Percentiles rank a stretch among this genome's conserved stretches.
Conservation (phyloP, 1,140 invertebrate genomes). For the Sarcophaga bullata region DNA sequence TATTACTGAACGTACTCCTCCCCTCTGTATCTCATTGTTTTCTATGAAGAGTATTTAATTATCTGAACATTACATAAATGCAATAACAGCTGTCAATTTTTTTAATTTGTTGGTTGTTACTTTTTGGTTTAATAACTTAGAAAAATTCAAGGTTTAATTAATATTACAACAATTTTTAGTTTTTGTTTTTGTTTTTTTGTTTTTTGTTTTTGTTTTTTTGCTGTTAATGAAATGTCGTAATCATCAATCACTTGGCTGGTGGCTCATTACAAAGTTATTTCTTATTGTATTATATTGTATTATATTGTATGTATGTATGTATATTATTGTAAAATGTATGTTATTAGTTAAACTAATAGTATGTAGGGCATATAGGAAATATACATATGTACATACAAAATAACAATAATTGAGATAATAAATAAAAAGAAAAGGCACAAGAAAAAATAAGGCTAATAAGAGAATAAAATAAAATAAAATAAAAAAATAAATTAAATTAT, state of each 20-base stretch:
- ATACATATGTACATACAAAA: too few relatives aligned
- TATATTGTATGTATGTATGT: too few relatives aligned
- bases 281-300: too few relatives aligned
- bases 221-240: conserved; percentile 8
- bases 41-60: neutral
- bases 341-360: too few relatives aligned
- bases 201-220: neutral
- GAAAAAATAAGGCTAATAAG: neutral
- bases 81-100: too few relatives aligned
- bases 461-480: neutral
- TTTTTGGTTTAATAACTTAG: conserved; percentile 2
- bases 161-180: neutral
- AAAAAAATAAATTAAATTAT: conserved; percentile 13
- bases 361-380: too few relatives aligned
- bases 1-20: conserved; percentile 12
- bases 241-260: neutral
- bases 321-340: too few relatives aligned
- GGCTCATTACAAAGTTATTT: neutral
- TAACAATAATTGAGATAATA: neutral
- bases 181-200: neutral
- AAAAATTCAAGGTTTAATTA: conserved; percentile 10
- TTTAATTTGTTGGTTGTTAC: neutral
- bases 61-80: too few relatives aligned
- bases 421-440: too few relatives aligned
- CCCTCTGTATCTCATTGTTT: neutral